Base-by-base conservation (phyloP, 2,888 invertebrate genomes). In the Philhelius pedissequus region DNA sequence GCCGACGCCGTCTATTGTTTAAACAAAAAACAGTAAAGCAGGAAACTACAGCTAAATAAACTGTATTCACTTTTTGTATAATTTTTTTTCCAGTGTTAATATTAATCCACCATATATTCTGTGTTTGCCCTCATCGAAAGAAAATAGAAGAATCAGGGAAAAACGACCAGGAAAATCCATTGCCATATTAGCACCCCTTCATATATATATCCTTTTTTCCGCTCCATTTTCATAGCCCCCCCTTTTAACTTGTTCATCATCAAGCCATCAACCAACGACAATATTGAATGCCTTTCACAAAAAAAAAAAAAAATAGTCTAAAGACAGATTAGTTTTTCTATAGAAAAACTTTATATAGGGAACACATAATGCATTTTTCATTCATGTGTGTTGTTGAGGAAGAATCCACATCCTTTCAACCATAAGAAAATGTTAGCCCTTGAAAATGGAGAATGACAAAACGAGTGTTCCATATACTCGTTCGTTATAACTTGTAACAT, bases 111-210 rank as follows among this genome's bases (percentile, higher is more conserved):
- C 35, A 18, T 27, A 20, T 27, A n/a, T n/a, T n/a, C n/a, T 30
- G 9, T 8, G 5, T 38, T 58, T 60, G 45, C 45, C 35, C 27
- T 25, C 40, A 22, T 48, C 40, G 64, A 52, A 38, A 58, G 43
- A 52, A 15, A 30, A 40, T 27, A 62, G 25, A 8, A 11, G 18
- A 32, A 54, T 54, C 11, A 54, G 30, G 4, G 11, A 1, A 11
- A 48, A 22, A 43, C 25, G 54, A 43, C 11, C 7, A 45, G 54
- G 43, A 50, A 83, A 75, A 83, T 75, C 74, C 79, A 50, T 74
- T 74, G 74, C 56, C 69, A 54, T 79, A 83, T 83, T 83, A 83
- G 69, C 79, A 79, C 83, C 83, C 83, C 69, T 79, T 83, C 66
- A 58, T 48, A 40, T 70, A 58, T 48, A 40, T 76, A 66, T 78